Conservation (phyloP, 2,797 vertebrate species). For the Onychomys arenicola region DNA sequence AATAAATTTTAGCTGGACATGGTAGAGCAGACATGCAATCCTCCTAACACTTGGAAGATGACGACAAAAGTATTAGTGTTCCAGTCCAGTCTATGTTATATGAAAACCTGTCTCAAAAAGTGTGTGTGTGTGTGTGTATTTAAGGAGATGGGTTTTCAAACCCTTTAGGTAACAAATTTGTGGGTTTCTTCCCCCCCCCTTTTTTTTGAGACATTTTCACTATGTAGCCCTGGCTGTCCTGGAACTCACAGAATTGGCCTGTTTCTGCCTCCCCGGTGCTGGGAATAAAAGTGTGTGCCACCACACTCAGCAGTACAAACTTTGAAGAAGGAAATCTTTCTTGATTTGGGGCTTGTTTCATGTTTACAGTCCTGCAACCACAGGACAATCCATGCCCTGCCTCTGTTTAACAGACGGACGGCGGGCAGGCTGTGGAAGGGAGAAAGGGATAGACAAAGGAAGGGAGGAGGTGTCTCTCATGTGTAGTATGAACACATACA, state of each 20-base stretch:
- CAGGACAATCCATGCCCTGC: not conserved
- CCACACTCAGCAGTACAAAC: not conserved
- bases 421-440: not conserved
- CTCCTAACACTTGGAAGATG: not conserved
- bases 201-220: not conserved
- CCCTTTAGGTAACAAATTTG: not conserved
- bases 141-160: not conserved
- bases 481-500: not conserved
- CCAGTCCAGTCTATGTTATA: not conserved
- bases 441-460: not conserved
- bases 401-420: not conserved
- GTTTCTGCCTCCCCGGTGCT: not conserved
- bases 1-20: not conserved
- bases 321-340: not conserved
- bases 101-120: not conserved
- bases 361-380: not conserved
- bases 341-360: conserved; percentile 4
- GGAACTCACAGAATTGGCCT: not conserved
- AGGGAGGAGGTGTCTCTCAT: not conserved
- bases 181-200: accelerated
- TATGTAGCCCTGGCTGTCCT: not conserved
- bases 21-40: not conserved
- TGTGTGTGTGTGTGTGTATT: too few species aligned
- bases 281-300: not conserved
- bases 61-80: not conserved